phyloP scores from a whole-genome alignment of 92 coral and sea anemone species.

The Epizoanthus illoricatus region DNA sequence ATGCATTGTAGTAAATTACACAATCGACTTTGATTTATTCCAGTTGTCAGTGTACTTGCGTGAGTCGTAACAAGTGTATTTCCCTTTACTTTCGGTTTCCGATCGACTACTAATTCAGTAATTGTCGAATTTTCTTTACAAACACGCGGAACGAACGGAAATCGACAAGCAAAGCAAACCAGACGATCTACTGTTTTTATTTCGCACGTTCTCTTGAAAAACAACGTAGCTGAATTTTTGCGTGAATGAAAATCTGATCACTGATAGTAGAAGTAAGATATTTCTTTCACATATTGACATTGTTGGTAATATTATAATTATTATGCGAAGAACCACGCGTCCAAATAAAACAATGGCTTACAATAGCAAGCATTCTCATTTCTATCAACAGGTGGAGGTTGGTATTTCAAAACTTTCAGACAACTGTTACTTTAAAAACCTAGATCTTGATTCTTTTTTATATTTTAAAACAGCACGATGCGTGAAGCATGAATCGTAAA shows the following conservation, averaged over 20 bases:
- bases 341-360: neutral
- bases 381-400: constrained; percentile 36
- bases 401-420: neutral
- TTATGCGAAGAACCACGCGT: neutral
- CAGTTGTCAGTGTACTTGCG: constrained; percentile 6
- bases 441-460: no score
- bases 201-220: neutral
- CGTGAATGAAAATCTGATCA: neutral
- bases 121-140: constrained; percentile 8
- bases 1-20: neutral
- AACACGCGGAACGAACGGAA: constrained; percentile 20
- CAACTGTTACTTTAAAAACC: neutral
- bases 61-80: constrained; percentile 10
- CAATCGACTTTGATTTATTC: constrained; percentile 1
- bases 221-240: neutral
- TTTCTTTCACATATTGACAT: neutral
- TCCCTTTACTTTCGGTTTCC: constrained; percentile 6
- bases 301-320: neutral
- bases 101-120: constrained; percentile 19
- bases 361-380: neutral
- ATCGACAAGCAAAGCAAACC: neutral
- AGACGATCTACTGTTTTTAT: neutral
- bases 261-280: neutral
- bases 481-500: no score
- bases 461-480: no score